phyloP scores from a whole-genome alignment of 2,888 invertebrate genomes.

The Thymelicus lineola region DNA sequence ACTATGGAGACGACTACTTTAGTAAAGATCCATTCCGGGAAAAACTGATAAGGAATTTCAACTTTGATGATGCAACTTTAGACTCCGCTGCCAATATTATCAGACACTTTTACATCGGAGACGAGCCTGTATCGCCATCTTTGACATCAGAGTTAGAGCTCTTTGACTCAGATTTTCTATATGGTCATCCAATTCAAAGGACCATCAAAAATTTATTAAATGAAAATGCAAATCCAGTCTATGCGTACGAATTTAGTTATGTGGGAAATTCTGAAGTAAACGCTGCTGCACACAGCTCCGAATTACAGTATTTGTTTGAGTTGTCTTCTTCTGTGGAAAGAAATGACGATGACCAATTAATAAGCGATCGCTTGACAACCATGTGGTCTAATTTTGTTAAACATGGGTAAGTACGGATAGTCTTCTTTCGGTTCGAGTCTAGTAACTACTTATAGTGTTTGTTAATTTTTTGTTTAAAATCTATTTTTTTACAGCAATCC shows the following conservation, averaged over 20 bases:
- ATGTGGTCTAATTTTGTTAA: constrained; percentile 77
- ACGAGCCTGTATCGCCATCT: constrained; percentile 56
- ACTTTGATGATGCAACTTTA: constrained; percentile 60
- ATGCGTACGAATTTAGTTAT: constrained; percentile 70
- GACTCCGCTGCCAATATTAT: constrained; percentile 57
- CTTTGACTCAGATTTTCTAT: constrained; percentile 71
- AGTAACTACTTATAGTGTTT: background rate
- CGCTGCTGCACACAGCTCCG: constrained; percentile 64
- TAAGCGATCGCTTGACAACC: constrained; percentile 62
- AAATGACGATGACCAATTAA: constrained; percentile 57
- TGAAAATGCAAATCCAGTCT: constrained; percentile 66
- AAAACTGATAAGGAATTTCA: constrained; percentile 63
- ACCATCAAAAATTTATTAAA: constrained; percentile 60
- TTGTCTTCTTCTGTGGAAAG: constrained; percentile 41
- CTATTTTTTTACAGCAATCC: constrained; percentile 63
- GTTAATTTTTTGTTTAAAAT: background rate
- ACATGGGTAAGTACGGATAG: constrained; percentile 60
- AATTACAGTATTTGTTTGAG: constrained; percentile 68
- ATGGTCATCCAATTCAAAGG: constrained; percentile 69
- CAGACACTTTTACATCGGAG: constrained; percentile 74
- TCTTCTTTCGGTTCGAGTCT: background rate
- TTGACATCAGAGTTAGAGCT: constrained; percentile 56
- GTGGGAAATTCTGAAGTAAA: constrained; percentile 51
- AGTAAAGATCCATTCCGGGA: constrained; percentile 64
- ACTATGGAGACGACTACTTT: constrained; percentile 57